A percentile compares a stretch with the other conserved stretches of the same genome.
phyloP scores from a whole-genome alignment of 2,888 invertebrate genomes.

The Orthosia gothica region DNA sequence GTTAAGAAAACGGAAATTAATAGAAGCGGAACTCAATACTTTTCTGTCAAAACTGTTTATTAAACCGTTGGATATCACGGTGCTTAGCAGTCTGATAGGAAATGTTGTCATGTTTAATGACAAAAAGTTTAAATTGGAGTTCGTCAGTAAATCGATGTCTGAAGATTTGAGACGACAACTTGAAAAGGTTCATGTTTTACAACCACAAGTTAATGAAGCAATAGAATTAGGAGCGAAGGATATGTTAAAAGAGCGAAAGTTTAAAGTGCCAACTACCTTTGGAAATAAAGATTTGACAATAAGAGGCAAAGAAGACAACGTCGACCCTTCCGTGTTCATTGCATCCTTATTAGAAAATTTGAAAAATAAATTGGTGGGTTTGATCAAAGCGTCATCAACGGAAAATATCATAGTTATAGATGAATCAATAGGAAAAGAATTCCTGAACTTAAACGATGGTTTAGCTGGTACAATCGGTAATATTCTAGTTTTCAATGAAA shows the following conservation, averaged over 20 bases:
- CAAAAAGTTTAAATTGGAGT: slow-evolving; percentile 33
- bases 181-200: slow-evolving; percentile 22
- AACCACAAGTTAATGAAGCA: slow-evolving; percentile 34
- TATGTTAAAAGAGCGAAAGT: slow-evolving; percentile 19
- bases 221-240: slow-evolving; percentile 20
- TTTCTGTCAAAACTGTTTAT: slow-evolving; percentile 20
- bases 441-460: slow-evolving; percentile 31
- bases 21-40: neutral
- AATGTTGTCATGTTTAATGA: slow-evolving; percentile 29
- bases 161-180: slow-evolving; percentile 21
- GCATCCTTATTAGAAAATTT: slow-evolving; percentile 10
- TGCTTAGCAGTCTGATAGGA: slow-evolving; percentile 41
- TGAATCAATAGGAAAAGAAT: slow-evolving; percentile 26
- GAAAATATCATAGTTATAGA: slow-evolving; percentile 33
- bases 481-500: slow-evolving; percentile 27
- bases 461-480: slow-evolving; percentile 48
- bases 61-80: slow-evolving; percentile 2
- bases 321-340: neutral
- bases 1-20: slow-evolving; percentile 23
- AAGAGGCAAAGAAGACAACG: slow-evolving; percentile 29
- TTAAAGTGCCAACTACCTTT: slow-evolving; percentile 58
- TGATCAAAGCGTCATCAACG: neutral
- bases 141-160: slow-evolving; percentile 22
- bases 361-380: neutral
- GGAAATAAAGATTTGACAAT: slow-evolving; percentile 59